phyloP scores from a whole-genome alignment of 2,888 invertebrate species.

The Rhabditoides inermis region DNA sequence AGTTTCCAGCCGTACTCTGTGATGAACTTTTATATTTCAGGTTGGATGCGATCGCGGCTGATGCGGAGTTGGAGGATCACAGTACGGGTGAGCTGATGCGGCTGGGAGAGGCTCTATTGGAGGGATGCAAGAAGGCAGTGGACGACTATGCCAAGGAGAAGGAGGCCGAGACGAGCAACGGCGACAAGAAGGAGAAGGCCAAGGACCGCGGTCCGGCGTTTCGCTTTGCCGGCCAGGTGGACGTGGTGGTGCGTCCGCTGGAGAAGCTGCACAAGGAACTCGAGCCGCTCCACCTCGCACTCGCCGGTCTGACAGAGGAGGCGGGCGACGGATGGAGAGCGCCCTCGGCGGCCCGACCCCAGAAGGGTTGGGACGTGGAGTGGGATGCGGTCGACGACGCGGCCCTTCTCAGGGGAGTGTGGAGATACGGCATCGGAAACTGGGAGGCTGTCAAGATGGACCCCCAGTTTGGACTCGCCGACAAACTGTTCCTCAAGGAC shows the following conservation, averaged over 20 bases:
- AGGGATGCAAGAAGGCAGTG: constrained; percentile 28
- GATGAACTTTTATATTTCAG: too few relatives aligned
- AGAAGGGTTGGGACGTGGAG: constrained; percentile 73
- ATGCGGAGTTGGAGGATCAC: constrained; percentile 93
- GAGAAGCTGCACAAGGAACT: constrained; percentile 80
- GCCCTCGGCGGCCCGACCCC: too few relatives aligned
- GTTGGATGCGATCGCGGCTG: constrained; percentile 86
- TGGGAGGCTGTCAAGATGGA: constrained; percentile 99
- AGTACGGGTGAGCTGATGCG: constrained; percentile 77
- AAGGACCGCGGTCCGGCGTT: constrained; percentile 60
- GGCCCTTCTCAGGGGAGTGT: constrained; percentile 75
- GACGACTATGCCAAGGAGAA: constrained; percentile 14
- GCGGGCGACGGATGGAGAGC: too few relatives aligned
- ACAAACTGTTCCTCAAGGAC: constrained; percentile 44
- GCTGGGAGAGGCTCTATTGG: constrained; percentile 75
- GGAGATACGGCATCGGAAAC: constrained; percentile 90
- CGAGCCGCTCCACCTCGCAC: constrained; percentile 69
- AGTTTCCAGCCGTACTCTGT: too few relatives aligned
- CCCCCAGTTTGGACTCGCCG: constrained; percentile 64
- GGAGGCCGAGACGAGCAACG: constrained; percentile 7
- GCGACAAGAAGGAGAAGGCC: background rate
- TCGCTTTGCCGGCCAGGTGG: constrained; percentile 78
- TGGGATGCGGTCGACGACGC: constrained; percentile 88
- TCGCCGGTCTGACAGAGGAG: constrained; percentile 61
- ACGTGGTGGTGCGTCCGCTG: constrained; percentile 86